Evolutionary conservation across 2,113 vertebrate species (phyloP).

Genomic region (Microtus ochrogaster): DNA sequence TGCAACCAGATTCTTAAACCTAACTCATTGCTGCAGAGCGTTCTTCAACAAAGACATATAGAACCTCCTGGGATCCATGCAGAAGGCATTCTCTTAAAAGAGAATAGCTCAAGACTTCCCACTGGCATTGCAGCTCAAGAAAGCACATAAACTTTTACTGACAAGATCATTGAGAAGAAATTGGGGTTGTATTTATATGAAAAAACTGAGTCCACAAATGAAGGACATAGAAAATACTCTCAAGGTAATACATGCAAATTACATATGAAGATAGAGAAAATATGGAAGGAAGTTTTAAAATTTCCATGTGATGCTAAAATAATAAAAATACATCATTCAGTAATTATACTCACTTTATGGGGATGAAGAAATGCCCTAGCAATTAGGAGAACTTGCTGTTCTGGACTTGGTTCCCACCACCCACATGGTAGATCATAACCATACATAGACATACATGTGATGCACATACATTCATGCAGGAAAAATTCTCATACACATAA

Average conservation of each 20-base stretch:
- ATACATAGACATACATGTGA: not conserved
- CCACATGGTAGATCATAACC: not conserved
- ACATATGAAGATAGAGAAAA: slow-evolving; percentile 51
- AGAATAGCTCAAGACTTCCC: slow-evolving; percentile 41
- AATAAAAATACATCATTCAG: slow-evolving; percentile 9
- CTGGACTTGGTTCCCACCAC: not conserved
- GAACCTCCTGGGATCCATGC: not conserved
- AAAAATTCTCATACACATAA: not conserved
- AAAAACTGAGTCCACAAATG: not conserved
- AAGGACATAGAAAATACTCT: slow-evolving; percentile 38
- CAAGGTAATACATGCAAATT: slow-evolving; percentile 2
- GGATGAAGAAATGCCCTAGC: not conserved
- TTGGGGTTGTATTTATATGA: not conserved
- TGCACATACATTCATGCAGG: not conserved
- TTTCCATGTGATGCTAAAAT: not conserved
- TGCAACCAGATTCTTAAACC: slow-evolving; percentile 64
- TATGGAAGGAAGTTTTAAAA: not conserved
- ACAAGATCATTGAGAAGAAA: slow-evolving; percentile 2
- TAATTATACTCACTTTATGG: not conserved
- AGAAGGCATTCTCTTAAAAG: slow-evolving; percentile 53
- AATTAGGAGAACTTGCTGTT: not conserved
- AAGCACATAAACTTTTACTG: not conserved
- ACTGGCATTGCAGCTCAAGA: slow-evolving; percentile 4
- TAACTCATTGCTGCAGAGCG: slow-evolving; percentile 43
- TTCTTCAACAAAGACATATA: slow-evolving; percentile 53